A percentile compares a stretch with the other conserved stretches of the same genome.
Evolutionary conservation across 2,888 invertebrate species (phyloP).

Genomic region (Crepidodera aurea): DNA sequence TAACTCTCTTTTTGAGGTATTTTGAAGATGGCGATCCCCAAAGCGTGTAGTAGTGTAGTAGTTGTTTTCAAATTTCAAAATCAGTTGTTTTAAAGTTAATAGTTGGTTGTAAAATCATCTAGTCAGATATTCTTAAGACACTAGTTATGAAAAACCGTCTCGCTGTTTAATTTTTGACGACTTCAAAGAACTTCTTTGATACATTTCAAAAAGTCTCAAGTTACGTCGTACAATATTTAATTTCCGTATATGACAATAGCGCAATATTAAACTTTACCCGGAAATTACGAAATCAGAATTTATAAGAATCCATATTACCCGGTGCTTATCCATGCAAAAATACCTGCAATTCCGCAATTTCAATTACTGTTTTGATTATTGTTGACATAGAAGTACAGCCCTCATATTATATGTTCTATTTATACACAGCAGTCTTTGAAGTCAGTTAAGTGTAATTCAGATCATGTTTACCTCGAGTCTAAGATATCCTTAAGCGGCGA

Average conservation of each 20-base stretch:
- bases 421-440: slow-evolving; percentile 53
- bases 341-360: slow-evolving; percentile 56
- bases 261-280: not conserved
- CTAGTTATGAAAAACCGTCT: too few relatives aligned
- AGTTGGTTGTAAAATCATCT: too few relatives aligned
- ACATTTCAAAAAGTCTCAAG: not conserved
- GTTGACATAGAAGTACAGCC: slow-evolving; percentile 57
- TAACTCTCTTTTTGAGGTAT: too few relatives aligned
- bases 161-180: too few relatives aligned
- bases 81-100: too few relatives aligned
- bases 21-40: too few relatives aligned
- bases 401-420: slow-evolving; percentile 55
- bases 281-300: not conserved
- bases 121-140: too few relatives aligned
- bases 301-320: not conserved
- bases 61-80: too few relatives aligned
- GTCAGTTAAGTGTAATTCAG: slow-evolving; percentile 48
- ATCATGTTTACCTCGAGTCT: slow-evolving; percentile 47
- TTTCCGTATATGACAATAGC: not conserved
- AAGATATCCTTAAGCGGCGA: slow-evolving; percentile 35
- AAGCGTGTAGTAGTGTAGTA: too few relatives aligned
- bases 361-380: slow-evolving; percentile 59
- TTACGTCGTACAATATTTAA: not conserved
- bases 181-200: too few relatives aligned
- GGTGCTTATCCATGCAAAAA: slow-evolving; percentile 40